These are phyloP conservation scores for Palythoa heliodiscus DNA, from an alignment of 92 coral and sea anemone genomes.

Conservation along the genomic window DNA sequence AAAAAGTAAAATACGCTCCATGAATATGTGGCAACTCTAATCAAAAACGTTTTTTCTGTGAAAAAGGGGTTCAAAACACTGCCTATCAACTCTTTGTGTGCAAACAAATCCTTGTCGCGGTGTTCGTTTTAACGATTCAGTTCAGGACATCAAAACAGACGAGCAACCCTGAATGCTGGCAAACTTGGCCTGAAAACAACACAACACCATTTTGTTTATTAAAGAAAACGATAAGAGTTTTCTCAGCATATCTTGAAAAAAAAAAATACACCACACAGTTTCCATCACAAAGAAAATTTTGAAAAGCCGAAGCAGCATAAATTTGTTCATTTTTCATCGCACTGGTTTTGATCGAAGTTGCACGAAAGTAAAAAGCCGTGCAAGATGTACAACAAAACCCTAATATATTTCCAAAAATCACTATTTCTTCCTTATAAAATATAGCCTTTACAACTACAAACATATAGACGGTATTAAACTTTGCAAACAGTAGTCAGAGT, in stretches of 20 bases:
- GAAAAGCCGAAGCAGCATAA: constrained; percentile 40
- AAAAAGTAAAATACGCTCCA: neutral
- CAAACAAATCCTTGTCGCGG: neutral
- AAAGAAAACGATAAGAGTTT: neutral
- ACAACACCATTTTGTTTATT: neutral
- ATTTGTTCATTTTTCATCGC: constrained; percentile 35
- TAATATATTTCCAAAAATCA: neutral
- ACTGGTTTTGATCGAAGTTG: constrained; percentile 25
- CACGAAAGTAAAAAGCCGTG: constrained; percentile 22
- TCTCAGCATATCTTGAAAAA: neutral
- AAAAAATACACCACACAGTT: neutral
- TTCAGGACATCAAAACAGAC: constrained; percentile 25
- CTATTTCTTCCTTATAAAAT: constrained; percentile 51
- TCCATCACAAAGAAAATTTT: constrained; percentile 13
- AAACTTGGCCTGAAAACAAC: constrained; percentile 9
- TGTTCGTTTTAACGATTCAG: constrained; percentile 20
- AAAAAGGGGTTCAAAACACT: constrained; percentile 1
- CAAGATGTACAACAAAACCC: neutral
- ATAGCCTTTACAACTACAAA: constrained; percentile 53
- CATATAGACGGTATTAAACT: constrained; percentile 62
- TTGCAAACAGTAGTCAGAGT: constrained; percentile 73
- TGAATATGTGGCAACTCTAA: neutral
- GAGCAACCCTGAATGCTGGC: neutral
- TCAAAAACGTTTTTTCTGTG: neutral
- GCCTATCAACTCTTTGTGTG: neutral